Evolutionary conservation across 2,113 vertebrate genomes (phyloP).

Genomic region (Lagopus leucura): DNA sequence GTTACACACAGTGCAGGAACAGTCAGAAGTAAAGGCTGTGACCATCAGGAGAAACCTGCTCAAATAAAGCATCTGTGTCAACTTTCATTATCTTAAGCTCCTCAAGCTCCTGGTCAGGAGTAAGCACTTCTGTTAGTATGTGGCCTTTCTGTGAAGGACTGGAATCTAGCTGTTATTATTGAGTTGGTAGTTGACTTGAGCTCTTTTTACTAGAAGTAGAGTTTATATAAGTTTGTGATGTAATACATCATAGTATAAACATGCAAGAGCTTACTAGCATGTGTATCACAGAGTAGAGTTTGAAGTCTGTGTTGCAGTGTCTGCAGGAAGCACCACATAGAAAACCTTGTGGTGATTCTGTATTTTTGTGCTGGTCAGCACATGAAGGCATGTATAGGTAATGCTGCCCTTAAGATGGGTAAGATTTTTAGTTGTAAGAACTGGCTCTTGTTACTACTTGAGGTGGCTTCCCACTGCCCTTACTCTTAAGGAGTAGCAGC

Average conservation of each 20-base stretch:
- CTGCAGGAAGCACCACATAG: neutral
- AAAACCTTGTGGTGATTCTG: rapidly evolving
- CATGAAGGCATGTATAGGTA: neutral
- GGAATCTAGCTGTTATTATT: neutral
- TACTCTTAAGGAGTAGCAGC: neutral
- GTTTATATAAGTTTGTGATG: neutral
- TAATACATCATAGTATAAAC: neutral
- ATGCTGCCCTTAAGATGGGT: neutral
- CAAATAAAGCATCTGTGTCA: neutral
- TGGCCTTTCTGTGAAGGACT: neutral
- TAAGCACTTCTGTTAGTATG: neutral
- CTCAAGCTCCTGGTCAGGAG: neutral
- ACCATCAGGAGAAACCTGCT: neutral
- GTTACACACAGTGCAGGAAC: neutral
- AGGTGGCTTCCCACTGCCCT: neutral
- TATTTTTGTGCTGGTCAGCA: neutral
- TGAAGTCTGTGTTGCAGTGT: neutral
- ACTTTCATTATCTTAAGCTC: neutral
- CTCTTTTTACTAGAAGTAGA: neutral
- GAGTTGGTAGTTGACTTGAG: neutral
- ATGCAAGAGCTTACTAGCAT: neutral
- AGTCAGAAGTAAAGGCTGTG: neutral
- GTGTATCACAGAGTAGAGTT: neutral
- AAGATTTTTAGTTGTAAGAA: neutral
- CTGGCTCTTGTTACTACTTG: neutral